phyloP scores from a whole-genome alignment of 2,888 invertebrate genomes.

The Nomada fabriciana region DNA sequence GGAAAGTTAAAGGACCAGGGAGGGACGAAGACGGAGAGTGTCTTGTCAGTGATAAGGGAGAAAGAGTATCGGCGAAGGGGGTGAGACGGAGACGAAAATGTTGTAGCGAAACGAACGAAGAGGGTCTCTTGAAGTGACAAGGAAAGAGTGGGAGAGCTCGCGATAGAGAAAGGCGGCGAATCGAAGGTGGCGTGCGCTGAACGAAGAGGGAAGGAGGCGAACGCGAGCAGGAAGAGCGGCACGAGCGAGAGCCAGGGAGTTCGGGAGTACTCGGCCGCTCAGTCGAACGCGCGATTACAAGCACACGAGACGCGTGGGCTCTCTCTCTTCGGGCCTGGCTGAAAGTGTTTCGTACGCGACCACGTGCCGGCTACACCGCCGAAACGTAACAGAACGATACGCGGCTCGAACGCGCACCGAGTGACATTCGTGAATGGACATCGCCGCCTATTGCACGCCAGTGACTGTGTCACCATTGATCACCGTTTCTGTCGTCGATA shows the following conservation, averaged over 20 bases:
- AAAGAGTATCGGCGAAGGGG: conserved; percentile 48
- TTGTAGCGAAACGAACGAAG: conserved; percentile 14
- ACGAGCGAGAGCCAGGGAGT: conserved; percentile 66
- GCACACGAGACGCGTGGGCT: conserved; percentile 80
- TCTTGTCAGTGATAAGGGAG: conserved; percentile 22
- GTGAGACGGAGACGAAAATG: conserved; percentile 35
- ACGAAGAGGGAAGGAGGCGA: conserved; percentile 66
- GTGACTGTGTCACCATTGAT: background rate
- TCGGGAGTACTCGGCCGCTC: conserved; percentile 72
- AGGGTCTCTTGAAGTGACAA: conserved; percentile 18
- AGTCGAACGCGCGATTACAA: conserved; percentile 83
- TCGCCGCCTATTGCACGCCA: background rate
- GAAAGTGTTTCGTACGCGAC: conserved; percentile 73
- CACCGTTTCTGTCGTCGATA: background rate
- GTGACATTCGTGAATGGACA: conserved; percentile 30
- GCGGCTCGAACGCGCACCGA: background rate
- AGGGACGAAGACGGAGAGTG: conserved; percentile 21
- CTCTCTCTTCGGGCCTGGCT: conserved; percentile 58
- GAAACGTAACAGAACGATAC: conserved; percentile 35
- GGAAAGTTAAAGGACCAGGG: background rate
- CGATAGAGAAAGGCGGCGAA: background rate
- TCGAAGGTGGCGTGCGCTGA: background rate
- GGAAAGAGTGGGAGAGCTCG: background rate
- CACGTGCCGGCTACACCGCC: conserved; percentile 72
- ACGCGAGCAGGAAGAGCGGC: conserved; percentile 67